phyloP scores from a whole-genome alignment of 2,888 invertebrate species.

The Mystacides longicornis region DNA sequence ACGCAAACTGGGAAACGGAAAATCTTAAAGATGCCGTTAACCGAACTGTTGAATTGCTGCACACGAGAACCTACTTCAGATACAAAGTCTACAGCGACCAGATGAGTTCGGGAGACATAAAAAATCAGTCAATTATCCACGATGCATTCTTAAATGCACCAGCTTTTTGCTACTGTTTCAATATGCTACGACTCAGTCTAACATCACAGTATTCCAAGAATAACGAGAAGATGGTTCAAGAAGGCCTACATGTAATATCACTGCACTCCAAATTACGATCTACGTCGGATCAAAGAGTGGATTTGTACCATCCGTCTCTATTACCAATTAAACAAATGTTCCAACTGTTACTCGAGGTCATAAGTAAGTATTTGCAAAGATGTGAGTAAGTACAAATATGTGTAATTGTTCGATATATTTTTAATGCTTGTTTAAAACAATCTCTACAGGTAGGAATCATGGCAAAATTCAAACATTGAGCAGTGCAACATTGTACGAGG shows the following conservation, averaged over 20 bases:
- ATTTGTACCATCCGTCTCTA: slow-evolving; percentile 64
- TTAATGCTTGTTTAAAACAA: no score
- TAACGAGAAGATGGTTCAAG: slow-evolving; percentile 50
- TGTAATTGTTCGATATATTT: no score
- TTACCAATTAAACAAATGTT: slow-evolving; percentile 80
- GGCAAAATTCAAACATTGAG: slow-evolving; percentile 73
- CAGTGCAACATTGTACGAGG: slow-evolving; percentile 71
- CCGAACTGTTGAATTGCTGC: slow-evolving; percentile 56
- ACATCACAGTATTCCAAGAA: slow-evolving; percentile 40
- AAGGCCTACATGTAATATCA: slow-evolving; percentile 58
- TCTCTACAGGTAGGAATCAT: slow-evolving; percentile 46
- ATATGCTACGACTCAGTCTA: slow-evolving; percentile 61
- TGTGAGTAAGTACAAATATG: no score
- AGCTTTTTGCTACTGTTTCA: slow-evolving; percentile 77
- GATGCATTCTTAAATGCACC: slow-evolving; percentile 52
- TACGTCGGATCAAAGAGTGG: slow-evolving; percentile 37
- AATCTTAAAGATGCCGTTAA: slow-evolving; percentile 53
- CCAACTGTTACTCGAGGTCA: slow-evolving; percentile 67
- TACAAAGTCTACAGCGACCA: slow-evolving; percentile 5
- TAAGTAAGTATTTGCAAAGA: slow-evolving; percentile 51
- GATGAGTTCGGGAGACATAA: neutral
- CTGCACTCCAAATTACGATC: slow-evolving; percentile 64
- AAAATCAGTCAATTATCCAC: neutral
- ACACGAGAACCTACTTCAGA: slow-evolving; percentile 39
- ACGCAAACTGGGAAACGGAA: slow-evolving; percentile 69